A percentile compares a stretch with the other conserved stretches of the same genome.
These are phyloP conservation scores for Silurus asotus DNA, from an alignment of 2,113 vertebrate genomes.

Conservation along the genomic window DNA sequence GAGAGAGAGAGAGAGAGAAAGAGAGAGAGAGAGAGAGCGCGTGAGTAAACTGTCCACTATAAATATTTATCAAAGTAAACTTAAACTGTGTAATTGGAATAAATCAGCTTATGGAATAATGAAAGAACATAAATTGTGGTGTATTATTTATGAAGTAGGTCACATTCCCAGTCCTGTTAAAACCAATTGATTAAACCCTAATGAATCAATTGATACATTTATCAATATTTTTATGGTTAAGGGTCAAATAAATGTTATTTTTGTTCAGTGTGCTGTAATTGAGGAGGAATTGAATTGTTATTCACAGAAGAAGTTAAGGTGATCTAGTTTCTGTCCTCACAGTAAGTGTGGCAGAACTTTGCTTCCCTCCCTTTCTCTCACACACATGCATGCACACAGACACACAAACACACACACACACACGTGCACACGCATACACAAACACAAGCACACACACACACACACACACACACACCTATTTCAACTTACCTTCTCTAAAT, in stretches of 20 bases:
- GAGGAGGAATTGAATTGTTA: neutral
- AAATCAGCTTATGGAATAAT: neutral
- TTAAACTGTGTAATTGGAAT: neutral
- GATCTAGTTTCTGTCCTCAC: conserved; percentile 7
- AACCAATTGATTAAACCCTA: neutral
- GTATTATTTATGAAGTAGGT: neutral
- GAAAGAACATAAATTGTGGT: neutral
- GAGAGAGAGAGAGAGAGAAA: neutral
- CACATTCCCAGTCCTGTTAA: neutral
- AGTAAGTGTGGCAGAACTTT: conserved; percentile 16
- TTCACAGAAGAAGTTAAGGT: conserved; percentile 1
- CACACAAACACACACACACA: neutral
- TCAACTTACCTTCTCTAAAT: neutral
- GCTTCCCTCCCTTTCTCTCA: conserved; percentile 14
- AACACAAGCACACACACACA: neutral
- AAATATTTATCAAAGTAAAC: neutral
- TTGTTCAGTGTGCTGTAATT: conserved; percentile 3
- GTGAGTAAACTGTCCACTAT: neutral
- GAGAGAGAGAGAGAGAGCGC: neutral
- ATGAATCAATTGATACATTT: neutral
- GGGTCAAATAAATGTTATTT: neutral
- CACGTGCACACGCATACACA: neutral
- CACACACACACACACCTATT: neutral
- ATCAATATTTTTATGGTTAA: neutral
- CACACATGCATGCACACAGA: neutral